Base-by-base conservation (phyloP, 2,888 invertebrate species). In the Acronicta alni region DNA sequence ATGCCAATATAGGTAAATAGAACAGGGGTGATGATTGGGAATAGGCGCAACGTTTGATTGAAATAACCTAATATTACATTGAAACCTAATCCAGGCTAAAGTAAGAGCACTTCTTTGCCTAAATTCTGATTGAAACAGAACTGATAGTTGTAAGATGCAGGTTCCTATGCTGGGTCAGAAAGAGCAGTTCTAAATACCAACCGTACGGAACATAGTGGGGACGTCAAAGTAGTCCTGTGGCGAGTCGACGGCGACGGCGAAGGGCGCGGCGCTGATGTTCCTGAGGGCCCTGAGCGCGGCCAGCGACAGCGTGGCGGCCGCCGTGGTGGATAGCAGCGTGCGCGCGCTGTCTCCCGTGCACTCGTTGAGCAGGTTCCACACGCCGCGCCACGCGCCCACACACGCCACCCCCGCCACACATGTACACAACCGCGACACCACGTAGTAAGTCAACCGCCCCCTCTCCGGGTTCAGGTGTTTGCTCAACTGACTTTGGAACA, bases 311-410 rank as follows among this genome's bases (percentile, higher is more conserved):
- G 97, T 90, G 6, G 97, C 96, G 10, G 96, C 95, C 37, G 95
- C 89, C 10, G 96, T 96, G 0, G 96, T 96, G 10, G 95, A 94
- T 61, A 96, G 92, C 61, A 97, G 94, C 68, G 96, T 95, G 59
- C 90, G 93, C 52, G 89, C 93, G 82, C 94, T 95, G 75, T 92
- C 93, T 41, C 95, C 96, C 37, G 97, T 96, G 79, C 96, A 96
- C 84, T 96, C 92, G 83, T 98, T 97, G 79, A 98, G 94, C 47
- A 96, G 91, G 75, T 95, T 95, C 98, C 98, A 98, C 43, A 97
- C 96, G 1, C 98, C 98, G 9, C 98, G 95, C 98, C 98, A 98
- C 62, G 97, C 97, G 82, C 97, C 98, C 42, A 98, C 97, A 87
- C 98, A 98, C 66, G 97, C 96, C 77, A 97, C 95, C 9, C 96